Conservation (phyloP, 2,888 invertebrate species). For the Cantharis nigra region DNA sequence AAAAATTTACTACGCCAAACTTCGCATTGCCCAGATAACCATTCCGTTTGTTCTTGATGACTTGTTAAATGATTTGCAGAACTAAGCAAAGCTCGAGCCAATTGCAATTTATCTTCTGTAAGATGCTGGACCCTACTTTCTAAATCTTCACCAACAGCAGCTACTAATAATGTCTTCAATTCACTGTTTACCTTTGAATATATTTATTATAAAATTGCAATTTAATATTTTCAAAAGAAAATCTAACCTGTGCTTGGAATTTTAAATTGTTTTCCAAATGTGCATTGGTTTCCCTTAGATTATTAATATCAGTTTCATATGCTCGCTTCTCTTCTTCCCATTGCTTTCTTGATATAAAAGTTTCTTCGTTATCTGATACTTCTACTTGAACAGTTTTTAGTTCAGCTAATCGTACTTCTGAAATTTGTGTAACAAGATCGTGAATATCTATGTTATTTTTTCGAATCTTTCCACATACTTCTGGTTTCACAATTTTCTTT, state of each 20-base stretch:
- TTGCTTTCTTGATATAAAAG: slow-evolving; percentile 45
- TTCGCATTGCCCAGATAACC: slow-evolving; percentile 91
- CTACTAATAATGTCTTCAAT: slow-evolving; percentile 88
- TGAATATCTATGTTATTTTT: slow-evolving; percentile 59
- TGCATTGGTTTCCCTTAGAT: slow-evolving; percentile 69
- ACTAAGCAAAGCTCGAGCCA: slow-evolving; percentile 82
- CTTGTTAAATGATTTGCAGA: slow-evolving; percentile 85
- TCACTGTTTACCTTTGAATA: slow-evolving; percentile 80
- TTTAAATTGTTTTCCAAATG: slow-evolving; percentile 80
- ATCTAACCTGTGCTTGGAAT: slow-evolving; percentile 76
- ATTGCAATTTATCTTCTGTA: slow-evolving; percentile 88
- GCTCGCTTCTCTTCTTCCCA: slow-evolving; percentile 59
- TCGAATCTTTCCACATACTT: slow-evolving; percentile 30
- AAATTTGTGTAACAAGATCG: slow-evolving; percentile 72
- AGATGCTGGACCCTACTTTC: slow-evolving; percentile 87
- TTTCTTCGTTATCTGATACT: slow-evolving; percentile 53
- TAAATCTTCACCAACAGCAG: slow-evolving; percentile 93
- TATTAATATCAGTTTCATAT: slow-evolving; percentile 65
- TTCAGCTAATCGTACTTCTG: slow-evolving; percentile 68
- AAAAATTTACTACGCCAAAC: slow-evolving; percentile 97
- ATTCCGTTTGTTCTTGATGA: slow-evolving; percentile 92
- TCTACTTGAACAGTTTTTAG: slow-evolving; percentile 59
- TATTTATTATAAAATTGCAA: background rate
- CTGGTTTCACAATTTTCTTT: slow-evolving; percentile 48
- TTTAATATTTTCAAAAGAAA: background rate